Percentiles rank a stretch among this genome's conserved stretches.
Conservation (phyloP, 2,113 vertebrate species). For the Asarcornis scutulata region DNA sequence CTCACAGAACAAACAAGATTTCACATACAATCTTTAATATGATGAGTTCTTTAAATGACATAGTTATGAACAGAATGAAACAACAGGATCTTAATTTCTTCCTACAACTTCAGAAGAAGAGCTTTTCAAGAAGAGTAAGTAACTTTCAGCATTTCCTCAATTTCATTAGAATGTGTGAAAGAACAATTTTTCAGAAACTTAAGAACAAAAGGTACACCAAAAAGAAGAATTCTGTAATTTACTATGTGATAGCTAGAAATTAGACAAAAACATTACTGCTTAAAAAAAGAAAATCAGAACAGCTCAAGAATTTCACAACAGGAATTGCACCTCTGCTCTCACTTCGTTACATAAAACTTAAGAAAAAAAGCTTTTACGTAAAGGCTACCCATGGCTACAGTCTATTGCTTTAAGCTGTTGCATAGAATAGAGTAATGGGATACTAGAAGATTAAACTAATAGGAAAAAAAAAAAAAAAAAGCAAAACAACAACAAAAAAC, state of each 20-base stretch:
- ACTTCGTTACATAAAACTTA: background rate
- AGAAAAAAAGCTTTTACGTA: conserved; percentile 17
- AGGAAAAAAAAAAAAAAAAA: conserved; percentile 6
- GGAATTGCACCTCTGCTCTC: background rate
- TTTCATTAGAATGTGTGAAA: background rate
- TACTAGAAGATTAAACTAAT: background rate
- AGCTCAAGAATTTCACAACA: background rate
- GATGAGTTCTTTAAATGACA: background rate
- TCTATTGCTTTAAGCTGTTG: background rate
- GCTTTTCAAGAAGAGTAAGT: background rate
- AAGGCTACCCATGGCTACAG: background rate
- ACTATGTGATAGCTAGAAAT: background rate
- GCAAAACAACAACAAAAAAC: background rate
- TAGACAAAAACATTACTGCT: background rate
- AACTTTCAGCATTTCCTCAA: background rate
- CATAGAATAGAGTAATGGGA: background rate
- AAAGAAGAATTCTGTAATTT: background rate
- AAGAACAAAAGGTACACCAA: background rate
- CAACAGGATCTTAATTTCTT: background rate
- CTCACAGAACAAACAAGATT: background rate
- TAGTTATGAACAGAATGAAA: background rate
- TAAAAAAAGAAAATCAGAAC: background rate
- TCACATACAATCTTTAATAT: background rate
- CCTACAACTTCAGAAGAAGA: background rate
- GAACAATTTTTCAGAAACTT: background rate